phyloP scores from a whole-genome alignment of 1,140 invertebrate genomes.

The Zaprionus davidi region DNA sequence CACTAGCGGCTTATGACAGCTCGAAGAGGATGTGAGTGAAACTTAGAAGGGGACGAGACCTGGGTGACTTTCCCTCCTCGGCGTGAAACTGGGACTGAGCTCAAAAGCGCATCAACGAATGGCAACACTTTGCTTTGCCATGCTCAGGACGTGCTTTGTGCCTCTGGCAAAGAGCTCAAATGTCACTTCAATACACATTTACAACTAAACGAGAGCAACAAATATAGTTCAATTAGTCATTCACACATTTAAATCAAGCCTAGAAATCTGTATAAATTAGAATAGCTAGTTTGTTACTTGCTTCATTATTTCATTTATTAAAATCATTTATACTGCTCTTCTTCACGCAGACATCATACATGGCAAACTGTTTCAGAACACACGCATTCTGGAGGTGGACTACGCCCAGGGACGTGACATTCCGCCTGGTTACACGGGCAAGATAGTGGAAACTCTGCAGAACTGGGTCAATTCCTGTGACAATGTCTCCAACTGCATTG shows the following conservation, averaged over 20 bases:
- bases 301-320: too few relatives aligned
- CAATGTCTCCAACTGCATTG: conserved; percentile 93
- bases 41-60: background rate
- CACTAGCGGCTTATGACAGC: background rate
- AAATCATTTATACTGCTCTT: background rate
- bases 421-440: conserved; percentile 90
- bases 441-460: conserved; percentile 91
- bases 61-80: too few relatives aligned
- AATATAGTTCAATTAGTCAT: too few relatives aligned
- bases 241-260: too few relatives aligned
- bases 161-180: background rate
- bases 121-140: background rate
- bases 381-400: conserved; percentile 96
- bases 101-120: conserved; percentile 1
- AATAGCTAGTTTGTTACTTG: background rate
- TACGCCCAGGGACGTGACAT: conserved; percentile 97
- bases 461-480: conserved; percentile 97
- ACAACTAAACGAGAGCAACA: too few relatives aligned
- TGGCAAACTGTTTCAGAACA: conserved; percentile 98
- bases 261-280: background rate
- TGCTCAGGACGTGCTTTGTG: background rate
- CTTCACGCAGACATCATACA: conserved; percentile 93
- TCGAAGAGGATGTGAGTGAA: background rate
- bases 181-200: background rate
- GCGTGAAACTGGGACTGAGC: background rate